Evolutionary conservation across 2,113 vertebrate genomes (phyloP).

Genomic region (Todiramphus chloris): DNA sequence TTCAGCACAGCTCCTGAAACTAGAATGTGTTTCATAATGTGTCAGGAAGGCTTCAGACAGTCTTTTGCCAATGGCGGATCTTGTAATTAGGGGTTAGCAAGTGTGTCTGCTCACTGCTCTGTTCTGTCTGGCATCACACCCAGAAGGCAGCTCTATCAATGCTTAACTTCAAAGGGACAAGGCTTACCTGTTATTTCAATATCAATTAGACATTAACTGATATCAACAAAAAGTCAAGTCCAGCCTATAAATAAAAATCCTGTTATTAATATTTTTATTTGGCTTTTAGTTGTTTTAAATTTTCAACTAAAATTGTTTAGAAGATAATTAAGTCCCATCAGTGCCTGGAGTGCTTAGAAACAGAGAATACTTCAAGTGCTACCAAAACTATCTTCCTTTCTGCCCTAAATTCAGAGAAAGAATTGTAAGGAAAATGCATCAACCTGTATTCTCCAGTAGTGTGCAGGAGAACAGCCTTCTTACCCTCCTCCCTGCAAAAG

Average conservation of each 20-base stretch:
- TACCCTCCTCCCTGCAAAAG: background rate
- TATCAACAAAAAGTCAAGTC: background rate
- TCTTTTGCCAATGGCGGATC: background rate
- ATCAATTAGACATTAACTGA: background rate
- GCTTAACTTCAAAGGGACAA: background rate
- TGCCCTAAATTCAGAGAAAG: background rate
- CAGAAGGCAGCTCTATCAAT: background rate
- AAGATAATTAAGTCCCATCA: background rate
- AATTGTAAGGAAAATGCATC: background rate
- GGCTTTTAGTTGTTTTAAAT: background rate
- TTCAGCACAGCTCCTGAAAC: background rate
- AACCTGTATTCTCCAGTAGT: background rate
- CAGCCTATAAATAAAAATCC: background rate
- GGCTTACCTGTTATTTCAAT: background rate
- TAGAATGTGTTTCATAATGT: background rate
- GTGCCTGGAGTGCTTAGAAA: background rate
- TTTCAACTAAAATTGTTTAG: background rate
- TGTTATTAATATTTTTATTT: slow-evolving; percentile 23
- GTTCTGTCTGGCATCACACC: background rate
- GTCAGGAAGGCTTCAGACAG: background rate
- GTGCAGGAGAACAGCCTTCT: background rate
- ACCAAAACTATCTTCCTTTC: background rate
- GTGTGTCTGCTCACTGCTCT: background rate
- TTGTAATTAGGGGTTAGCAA: slow-evolving; percentile 20
- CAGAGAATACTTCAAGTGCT: background rate